Evolutionary conservation across 1,140 invertebrate species (phyloP), one percentile per base, ranked within the genome.

Genomic region (Ceratina japonica): DNA sequence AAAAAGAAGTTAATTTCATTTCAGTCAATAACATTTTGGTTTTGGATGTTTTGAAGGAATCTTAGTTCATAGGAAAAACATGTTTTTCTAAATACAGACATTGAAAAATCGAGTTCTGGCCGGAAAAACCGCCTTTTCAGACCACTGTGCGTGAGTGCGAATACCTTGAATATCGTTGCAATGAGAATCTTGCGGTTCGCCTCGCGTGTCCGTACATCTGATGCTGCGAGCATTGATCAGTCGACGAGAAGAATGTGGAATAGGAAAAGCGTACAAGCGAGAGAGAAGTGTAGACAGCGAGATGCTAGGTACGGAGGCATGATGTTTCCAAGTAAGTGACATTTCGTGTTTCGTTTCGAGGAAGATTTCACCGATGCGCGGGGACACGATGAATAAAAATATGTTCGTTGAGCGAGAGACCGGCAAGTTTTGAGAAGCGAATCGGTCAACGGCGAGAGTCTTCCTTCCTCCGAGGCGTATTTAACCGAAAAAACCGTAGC

Each of bases 251-350:
- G 37, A 20, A 0, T 15, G n/a, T 24, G 4, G 10, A 44, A 44
- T 3, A 5, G 5, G 12, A 16, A 62, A 4, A 31, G n/a, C 3
- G 44, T 1, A 3, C n/a, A 15, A n/a, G 2, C 2, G 15, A n/a
- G 49, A 18, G 20, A 44, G 31, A n/a, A 12, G 8, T 49, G 31
- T 8, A 1, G 44, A 22, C 16, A 44, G 24, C 15, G 61, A 58
- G 37, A 61, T 52, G 27, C 1, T 27, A 56, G 69, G 52, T 31
- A 68, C 49, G 66, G 16, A 20, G 31, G 66, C 62, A 56, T 20
- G 83, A 79, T 85, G 80, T 86, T 74, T 79, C 71, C 65, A 59
- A 79, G 83, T 86, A 86, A 86, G 83, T 86, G 84, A 86, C 84
- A 85, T 86, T 86, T 85, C 84, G 72, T 86, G 84, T 86, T 85